Conservation (phyloP, 2,113 vertebrate genomes). For the Chiloscyllium plagiosum region DNA sequence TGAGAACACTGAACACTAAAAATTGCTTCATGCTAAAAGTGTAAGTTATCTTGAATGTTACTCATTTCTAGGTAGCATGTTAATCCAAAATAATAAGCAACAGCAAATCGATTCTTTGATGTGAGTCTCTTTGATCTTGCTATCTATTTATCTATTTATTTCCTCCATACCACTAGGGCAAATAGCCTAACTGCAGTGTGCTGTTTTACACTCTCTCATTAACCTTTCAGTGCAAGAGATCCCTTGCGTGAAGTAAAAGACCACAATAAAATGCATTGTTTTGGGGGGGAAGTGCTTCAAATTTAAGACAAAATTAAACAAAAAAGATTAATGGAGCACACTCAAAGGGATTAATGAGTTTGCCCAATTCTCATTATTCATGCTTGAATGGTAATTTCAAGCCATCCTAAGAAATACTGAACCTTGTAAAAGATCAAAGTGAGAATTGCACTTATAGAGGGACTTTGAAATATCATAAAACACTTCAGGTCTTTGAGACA, state of each 20-base stretch:
- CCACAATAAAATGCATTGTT: neutral
- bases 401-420: neutral
- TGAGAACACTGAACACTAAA: neutral
- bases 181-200: neutral
- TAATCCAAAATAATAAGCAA: neutral
- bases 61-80: neutral
- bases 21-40: neutral
- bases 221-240: neutral
- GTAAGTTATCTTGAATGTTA: neutral
- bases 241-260: neutral
- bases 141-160: constrained; percentile 19
- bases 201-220: neutral
- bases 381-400: neutral
- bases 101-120: neutral
- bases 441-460: neutral
- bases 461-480: neutral
- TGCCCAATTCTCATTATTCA: neutral
- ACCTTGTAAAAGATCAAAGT: neutral
- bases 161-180: neutral
- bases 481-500: neutral
- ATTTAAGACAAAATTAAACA: neutral
- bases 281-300: no score
- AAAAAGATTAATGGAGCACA: neutral
- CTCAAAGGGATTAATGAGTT: neutral
- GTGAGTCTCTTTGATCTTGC: neutral